Evolutionary conservation across 2,113 vertebrate species (phyloP).

Genomic region (Spheniscus mendiculus): DNA sequence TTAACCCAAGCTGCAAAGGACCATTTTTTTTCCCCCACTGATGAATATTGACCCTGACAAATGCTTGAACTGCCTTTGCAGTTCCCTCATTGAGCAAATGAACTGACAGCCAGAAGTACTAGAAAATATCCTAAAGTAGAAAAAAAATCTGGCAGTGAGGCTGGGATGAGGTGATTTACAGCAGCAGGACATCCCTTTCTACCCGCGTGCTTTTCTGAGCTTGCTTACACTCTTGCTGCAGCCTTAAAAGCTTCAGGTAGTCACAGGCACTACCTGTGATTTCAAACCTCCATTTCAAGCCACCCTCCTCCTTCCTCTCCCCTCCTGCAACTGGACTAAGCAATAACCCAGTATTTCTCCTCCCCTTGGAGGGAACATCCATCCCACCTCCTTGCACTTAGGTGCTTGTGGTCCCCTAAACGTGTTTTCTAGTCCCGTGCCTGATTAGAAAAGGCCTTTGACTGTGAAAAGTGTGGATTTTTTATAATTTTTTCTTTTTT

Average conservation of each 20-base stretch:
- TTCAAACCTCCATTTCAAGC: background rate
- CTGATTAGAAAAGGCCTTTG: background rate
- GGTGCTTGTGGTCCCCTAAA: background rate
- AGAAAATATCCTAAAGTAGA: background rate
- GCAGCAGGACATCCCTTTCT: background rate
- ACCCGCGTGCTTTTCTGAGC: background rate
- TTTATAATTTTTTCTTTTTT: background rate
- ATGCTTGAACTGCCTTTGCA: too few species aligned
- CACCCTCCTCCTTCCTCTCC: background rate
- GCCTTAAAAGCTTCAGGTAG: background rate
- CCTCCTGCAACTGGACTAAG: background rate
- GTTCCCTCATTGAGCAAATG: too few species aligned
- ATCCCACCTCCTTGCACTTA: background rate
- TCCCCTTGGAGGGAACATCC: background rate
- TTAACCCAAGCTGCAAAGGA: background rate
- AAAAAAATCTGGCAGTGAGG: background rate
- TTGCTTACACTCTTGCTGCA: background rate
- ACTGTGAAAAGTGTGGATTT: background rate
- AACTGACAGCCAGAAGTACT: too few species aligned
- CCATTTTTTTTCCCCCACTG: rapidly evolving
- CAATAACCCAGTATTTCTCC: background rate
- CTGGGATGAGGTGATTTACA: background rate
- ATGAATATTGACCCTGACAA: background rate
- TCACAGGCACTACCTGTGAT: background rate
- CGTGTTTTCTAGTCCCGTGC: background rate